Conservation (phyloP, 2,797 vertebrate genomes). For the Glyptemys insculpta region DNA sequence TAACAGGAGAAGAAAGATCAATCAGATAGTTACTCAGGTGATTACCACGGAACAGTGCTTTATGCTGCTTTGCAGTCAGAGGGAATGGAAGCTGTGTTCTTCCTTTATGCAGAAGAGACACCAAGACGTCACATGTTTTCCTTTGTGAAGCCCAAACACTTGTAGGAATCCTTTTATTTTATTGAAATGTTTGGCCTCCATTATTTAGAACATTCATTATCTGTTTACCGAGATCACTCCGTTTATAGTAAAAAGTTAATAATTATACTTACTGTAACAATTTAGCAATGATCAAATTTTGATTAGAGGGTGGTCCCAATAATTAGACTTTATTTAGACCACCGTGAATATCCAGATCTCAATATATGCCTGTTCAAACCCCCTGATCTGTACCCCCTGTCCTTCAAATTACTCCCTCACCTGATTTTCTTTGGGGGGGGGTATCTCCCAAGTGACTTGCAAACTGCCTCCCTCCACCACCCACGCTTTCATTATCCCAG, state of each 20-base stretch:
- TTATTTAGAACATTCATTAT: not conserved
- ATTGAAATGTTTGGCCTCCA: not conserved
- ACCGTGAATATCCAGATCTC: not conserved
- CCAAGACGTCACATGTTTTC: not conserved
- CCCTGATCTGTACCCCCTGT: not conserved
- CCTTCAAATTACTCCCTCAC: not conserved
- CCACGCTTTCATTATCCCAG: not conserved
- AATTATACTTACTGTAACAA: not conserved
- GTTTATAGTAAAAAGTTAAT: not conserved
- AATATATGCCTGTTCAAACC: not conserved
- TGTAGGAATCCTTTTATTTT: not conserved
- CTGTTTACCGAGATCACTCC: not conserved
- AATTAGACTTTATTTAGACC: not conserved
- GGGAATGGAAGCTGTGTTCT: not conserved
- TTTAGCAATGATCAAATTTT: not conserved
- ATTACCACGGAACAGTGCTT: conserved; percentile 14
- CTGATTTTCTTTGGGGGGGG: not conserved
- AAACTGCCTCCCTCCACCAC: not conserved
- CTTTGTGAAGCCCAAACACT: not conserved
- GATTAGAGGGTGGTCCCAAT: not conserved
- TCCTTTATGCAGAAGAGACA: not conserved
- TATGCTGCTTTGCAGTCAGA: not conserved
- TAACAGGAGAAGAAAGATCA: not conserved
- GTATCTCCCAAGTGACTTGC: not conserved
- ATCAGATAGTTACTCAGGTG: conserved; percentile 27